Conservation (phyloP, 37 sponge, comb jelly and placozoan species). For the Beroe forskalii region DNA sequence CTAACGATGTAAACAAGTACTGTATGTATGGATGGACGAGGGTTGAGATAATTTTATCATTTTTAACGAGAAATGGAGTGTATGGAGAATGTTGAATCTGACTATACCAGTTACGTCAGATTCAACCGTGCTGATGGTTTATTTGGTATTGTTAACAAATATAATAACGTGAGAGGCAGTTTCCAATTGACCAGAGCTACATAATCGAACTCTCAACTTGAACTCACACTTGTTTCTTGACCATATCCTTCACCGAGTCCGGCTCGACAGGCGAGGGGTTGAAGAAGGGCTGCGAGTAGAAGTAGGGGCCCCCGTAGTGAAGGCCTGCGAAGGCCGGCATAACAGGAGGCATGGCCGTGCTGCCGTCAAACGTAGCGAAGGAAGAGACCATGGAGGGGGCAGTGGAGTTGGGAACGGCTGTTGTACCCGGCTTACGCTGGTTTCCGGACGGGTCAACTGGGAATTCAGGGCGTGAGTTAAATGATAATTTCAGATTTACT, state of each 20-base stretch:
- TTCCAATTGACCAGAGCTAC: no score
- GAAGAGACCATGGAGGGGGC: neutral
- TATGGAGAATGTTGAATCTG: no score
- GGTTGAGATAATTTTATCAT: no score
- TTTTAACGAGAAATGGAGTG: no score
- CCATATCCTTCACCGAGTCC: slow-evolving; percentile 75
- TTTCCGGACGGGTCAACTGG: slow-evolving; percentile 29
- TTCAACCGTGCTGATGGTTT: no score
- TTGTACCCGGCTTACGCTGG: neutral
- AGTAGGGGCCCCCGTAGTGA: slow-evolving; percentile 58
- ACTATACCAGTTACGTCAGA: no score
- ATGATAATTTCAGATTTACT: no score
- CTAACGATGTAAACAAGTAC: no score
- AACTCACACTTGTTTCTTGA: slow-evolving; percentile 85
- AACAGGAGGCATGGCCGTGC: slow-evolving; percentile 24
- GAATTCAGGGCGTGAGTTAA: neutral
- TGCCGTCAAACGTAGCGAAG: slow-evolving; percentile 9
- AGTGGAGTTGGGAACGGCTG: neutral
- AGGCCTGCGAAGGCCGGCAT: slow-evolving; percentile 59
- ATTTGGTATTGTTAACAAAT: no score
- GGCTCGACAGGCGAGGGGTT: slow-evolving; percentile 74
- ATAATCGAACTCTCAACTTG: no score
- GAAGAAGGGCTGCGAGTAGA: slow-evolving; percentile 57
- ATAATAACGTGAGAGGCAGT: no score
- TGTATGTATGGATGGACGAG: no score